Evolutionary conservation across 1,140 invertebrate genomes (phyloP), one percentile per base, ranked within the genome.

Genomic region (Lordiphosa collinella): DNA sequence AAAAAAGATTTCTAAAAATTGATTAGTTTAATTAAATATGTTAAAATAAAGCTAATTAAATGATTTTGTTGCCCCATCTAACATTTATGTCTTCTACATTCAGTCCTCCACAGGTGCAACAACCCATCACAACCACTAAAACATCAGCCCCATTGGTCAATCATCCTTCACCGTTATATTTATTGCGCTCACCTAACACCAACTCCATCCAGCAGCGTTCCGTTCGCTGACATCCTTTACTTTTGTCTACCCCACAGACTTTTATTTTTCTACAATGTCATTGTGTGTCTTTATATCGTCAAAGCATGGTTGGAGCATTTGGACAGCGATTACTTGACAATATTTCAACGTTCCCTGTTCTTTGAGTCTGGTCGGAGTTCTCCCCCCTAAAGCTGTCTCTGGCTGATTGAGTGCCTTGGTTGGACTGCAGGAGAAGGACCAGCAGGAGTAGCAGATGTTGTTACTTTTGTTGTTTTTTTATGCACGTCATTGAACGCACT

Each of bases 401-500:
- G 53, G 43, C 64, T 82, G 78, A 84, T 84, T 78, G 72, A 82
- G 78, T 84, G 72, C 40, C 57, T 60, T 50, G 36, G 12, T 25
- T 50, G 22, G 41, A 44, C 13, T 54, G 14, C 29, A 22, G 51
- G 4, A 32, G 22, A 25, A 25, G 22, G 6, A 25, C 5, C 22
- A 25, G 0, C 7, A 7, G 22, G 5, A 25, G 22, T 4, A 25
- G 31, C 38, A 43, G 29, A 16, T 71, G 61, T 55, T 49, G 56
- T 50, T 43, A 11, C 53, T 73, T 52, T 56, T 59, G 66, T 43
- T 56, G 48, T 34, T 49, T 40, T 60, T 84, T 76, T 84, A 82
- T 84, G 78, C 78, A 82, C 78, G 76, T 82, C 78, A 82, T 76
- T 82, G 76, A 60, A 76, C 78, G 76, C 72, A 84, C 76, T 84